Percentiles rank a stretch among this genome's conserved stretches.
Evolutionary conservation across 2,113 vertebrate genomes (phyloP).

Genomic region (Balaeniceps rex): DNA sequence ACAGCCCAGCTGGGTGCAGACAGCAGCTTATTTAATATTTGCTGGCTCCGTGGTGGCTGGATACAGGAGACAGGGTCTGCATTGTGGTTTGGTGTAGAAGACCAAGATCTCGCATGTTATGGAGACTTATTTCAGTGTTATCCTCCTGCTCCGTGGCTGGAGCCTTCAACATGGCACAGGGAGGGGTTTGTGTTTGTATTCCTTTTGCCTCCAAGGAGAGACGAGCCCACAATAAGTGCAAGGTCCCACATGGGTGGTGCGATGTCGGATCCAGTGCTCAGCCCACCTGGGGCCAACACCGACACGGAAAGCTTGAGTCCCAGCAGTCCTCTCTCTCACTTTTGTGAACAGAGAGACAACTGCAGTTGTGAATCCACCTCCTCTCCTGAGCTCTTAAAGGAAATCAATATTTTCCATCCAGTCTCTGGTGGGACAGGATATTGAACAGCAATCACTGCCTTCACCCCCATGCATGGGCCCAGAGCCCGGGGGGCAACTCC

Average conservation of each 20-base stretch:
- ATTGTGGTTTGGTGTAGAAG: neutral
- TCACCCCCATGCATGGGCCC: neutral
- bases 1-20: neutral
- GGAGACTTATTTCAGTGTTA: neutral
- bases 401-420: slow-evolving; percentile 6
- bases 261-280: neutral
- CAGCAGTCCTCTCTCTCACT: neutral
- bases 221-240: neutral
- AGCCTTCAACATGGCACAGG: neutral
- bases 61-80: neutral
- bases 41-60: fast-evolving
- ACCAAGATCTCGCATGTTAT: neutral
- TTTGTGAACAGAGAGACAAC: neutral
- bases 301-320: neutral
- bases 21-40: neutral
- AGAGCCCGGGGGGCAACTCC: neutral
- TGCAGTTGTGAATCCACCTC: neutral
- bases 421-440: neutral
- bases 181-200: neutral
- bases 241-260: neutral
- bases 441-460: neutral
- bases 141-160: neutral
- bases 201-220: neutral
- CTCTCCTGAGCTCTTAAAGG: neutral
- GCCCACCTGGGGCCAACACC: too few species aligned